Percentiles rank a stretch among this genome's conserved stretches.
These are phyloP conservation scores for Euphonia xanthogaster DNA, from an alignment of 2,797 vertebrate genomes.

Conservation along the genomic window DNA sequence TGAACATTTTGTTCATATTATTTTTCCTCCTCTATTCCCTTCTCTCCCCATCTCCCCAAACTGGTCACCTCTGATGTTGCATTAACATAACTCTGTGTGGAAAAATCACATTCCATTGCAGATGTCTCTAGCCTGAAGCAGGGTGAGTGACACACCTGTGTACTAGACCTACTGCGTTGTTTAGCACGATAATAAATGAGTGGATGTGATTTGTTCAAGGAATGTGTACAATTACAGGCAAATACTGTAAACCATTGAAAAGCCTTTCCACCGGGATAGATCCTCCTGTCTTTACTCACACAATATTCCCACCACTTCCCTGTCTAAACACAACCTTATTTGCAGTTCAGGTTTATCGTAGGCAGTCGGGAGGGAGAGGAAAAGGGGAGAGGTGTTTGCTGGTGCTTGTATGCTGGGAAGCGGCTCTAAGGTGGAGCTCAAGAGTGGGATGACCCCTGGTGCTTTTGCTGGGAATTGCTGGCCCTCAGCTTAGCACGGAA, in stretches of 20 bases:
- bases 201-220: not conserved
- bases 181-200: constrained; percentile 7
- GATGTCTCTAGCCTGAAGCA: not conserved
- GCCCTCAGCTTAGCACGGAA: fast-evolving
- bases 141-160: constrained; percentile 7
- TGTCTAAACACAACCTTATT: constrained; percentile 60
- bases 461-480: constrained; percentile 41
- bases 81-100: not conserved
- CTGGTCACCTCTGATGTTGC: not conserved
- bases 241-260: constrained; percentile 16
- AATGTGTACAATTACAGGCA: constrained; percentile 30
- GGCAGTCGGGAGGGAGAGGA: not conserved
- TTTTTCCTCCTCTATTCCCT: not conserved
- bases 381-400: not conserved
- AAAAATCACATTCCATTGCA: not conserved
- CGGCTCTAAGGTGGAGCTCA: not conserved
- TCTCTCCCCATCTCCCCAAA: not conserved
- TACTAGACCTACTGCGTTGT: not conserved
- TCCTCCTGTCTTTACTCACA: constrained; percentile 48
- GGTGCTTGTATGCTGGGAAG: fast-evolving
- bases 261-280: not conserved
- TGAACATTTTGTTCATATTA: not conserved
- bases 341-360: constrained; percentile 5
- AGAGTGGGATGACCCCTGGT: constrained; percentile 68
- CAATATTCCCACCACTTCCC: constrained; percentile 27